Evolutionary conservation across 2,113 vertebrate species (phyloP), one percentile per base, ranked within the genome.

Genomic region (Peromyscus maniculatus): DNA sequence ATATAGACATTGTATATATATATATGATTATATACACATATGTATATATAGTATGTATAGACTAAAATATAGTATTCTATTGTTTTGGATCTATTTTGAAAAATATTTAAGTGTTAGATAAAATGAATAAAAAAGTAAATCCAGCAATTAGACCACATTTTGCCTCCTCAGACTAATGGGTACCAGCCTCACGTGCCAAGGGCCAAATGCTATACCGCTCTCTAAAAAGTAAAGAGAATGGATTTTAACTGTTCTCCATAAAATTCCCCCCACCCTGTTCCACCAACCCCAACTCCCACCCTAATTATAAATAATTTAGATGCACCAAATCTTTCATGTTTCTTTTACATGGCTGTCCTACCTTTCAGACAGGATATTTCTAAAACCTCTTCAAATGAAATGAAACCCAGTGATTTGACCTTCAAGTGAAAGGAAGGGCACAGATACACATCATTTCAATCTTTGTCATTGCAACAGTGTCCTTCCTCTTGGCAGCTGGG

Each of bases 171-270:
- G 91, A 94, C 72, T 78, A 95, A 96, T 97, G 77, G n/a, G 16
- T 84, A 95, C 95, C 79, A 97, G 93, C 75, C 95, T 97, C 77
- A 78, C 75, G 87, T 97, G 97, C 95, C 98, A 97, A 97, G 98
- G 98, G 97, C 98, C 98, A 97, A 97, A 97, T 98, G 98, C 96
- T 96, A 96, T 98, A 97, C 98, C 97, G 94, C 97, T 98, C 96
- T 98, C 97, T 97, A 97, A 91, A 96, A 96, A 96, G 64, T 95
- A 96, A 97, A 95, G 95, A 94, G 74, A 96, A 97, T 91, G 74
- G 24, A 94, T 96, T 97, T 97, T 64, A 95, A 87, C 79, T 94
- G 62, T 82, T 96, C 22, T 95, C 43, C 52, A 82, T 94, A 91
- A 94, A 90, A 91, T 93, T 72, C 89, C 2, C 55, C 92, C 97